A percentile compares a stretch with the other conserved stretches of the same genome.
Conservation (phyloP, 2,888 invertebrate species). For the Melipona beecheii region DNA sequence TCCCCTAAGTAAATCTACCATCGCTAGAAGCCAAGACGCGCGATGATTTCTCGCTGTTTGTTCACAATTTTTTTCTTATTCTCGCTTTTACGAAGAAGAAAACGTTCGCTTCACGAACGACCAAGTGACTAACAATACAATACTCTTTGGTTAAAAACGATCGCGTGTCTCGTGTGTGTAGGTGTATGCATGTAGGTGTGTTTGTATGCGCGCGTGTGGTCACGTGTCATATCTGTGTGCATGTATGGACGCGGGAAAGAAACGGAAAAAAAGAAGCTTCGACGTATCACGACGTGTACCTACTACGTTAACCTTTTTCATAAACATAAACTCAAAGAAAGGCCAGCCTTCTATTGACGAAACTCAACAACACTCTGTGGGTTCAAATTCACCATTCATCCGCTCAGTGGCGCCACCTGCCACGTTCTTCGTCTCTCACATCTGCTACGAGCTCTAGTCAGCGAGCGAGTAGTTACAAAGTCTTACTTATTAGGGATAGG, state of each 20-base stretch:
- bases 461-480: slow-evolving; percentile 67
- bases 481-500: slow-evolving; percentile 68
- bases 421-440: slow-evolving; percentile 15
- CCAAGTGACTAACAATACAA: slow-evolving; percentile 71
- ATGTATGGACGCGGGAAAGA: slow-evolving; percentile 35
- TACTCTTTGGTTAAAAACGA: slow-evolving; percentile 83
- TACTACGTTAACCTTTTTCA: slow-evolving; percentile 65
- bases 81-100: slow-evolving; percentile 39
- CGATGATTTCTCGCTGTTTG: slow-evolving; percentile 56
- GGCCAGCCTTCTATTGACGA: slow-evolving; percentile 76
- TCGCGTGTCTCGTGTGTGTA: slow-evolving; percentile 46
- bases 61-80: slow-evolving; percentile 4
- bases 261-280: slow-evolving; percentile 54
- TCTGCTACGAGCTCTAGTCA: slow-evolving; percentile 61
- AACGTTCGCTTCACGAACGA: slow-evolving; percentile 24
- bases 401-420: slow-evolving; percentile 19
- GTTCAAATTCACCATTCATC: slow-evolving; percentile 72
- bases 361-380: too few species aligned
- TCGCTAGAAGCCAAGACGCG: slow-evolving; percentile 67
- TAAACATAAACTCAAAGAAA: slow-evolving; percentile 73
- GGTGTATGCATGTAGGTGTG: slow-evolving; percentile 14
- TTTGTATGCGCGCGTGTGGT: slow-evolving; percentile 21
- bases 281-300: neutral
- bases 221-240: slow-evolving; percentile 5
- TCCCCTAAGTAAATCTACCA: slow-evolving; percentile 63